Conservation (phyloP, 2,888 invertebrate genomes). For the Megaustenia siamemsis region DNA sequence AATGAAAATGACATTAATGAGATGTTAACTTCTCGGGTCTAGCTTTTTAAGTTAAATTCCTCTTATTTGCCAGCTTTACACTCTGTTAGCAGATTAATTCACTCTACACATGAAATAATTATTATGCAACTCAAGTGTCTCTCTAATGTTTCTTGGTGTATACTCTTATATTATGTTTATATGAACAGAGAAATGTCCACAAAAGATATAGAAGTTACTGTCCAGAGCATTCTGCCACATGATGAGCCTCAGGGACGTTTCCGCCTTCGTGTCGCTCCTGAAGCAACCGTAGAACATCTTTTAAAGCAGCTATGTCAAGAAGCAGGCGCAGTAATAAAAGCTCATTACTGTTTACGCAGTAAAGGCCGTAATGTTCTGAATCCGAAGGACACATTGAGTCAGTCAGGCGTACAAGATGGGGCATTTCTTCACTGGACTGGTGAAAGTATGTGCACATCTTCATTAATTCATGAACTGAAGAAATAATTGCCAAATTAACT, state of each 20-base stretch:
- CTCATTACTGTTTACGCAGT: constrained; percentile 71
- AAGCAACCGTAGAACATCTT: constrained; percentile 61
- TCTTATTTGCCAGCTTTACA: too few species aligned
- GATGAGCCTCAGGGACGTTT: constrained; percentile 63
- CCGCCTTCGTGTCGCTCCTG: constrained; percentile 57
- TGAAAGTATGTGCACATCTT: constrained; percentile 67
- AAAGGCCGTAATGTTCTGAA: constrained; percentile 67
- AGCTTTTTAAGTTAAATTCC: too few species aligned
- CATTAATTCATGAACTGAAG: too few species aligned
- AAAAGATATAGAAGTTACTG: constrained; percentile 63
- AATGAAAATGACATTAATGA: too few species aligned
- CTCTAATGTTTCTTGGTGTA: too few species aligned
- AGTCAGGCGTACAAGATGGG: constrained; percentile 71
- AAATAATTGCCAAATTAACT: too few species aligned
- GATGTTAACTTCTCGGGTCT: too few species aligned
- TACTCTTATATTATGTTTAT: neutral
- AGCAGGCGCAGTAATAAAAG: constrained; percentile 62
- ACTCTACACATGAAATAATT: too few species aligned
- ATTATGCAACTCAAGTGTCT: too few species aligned
- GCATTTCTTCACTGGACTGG: constrained; percentile 72
- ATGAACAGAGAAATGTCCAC: constrained; percentile 5
- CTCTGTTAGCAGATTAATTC: too few species aligned
- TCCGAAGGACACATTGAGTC: constrained; percentile 65
- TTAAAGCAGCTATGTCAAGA: constrained; percentile 67
- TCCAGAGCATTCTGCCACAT: constrained; percentile 63